Conservation (phyloP, 2,797 vertebrate species). For the Premnoplex brunnescens region DNA sequence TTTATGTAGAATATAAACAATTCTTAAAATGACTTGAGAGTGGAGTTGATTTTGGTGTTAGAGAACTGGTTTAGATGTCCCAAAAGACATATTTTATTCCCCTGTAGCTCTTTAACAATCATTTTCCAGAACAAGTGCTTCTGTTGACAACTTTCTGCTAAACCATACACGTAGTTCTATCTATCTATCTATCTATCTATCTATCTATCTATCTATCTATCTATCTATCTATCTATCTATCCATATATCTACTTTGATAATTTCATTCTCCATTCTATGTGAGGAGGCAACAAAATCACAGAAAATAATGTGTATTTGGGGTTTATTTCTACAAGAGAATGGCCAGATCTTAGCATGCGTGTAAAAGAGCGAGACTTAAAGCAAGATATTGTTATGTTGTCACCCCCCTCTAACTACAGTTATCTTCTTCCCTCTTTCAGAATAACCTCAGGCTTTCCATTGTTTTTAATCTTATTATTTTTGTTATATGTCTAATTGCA, state of each 20-base stretch:
- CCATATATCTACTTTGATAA: not conserved
- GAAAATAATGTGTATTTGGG: not conserved
- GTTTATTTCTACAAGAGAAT: not conserved
- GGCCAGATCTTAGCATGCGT: not conserved
- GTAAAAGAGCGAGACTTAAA: not conserved
- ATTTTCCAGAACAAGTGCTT: not conserved
- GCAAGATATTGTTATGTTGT: not conserved
- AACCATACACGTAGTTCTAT: not conserved
- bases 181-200: not conserved
- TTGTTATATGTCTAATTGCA: not conserved
- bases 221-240: not conserved
- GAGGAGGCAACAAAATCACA: not conserved
- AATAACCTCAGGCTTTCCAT: not conserved
- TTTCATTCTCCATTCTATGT: not conserved
- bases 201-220: no score
- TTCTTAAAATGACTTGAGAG: not conserved
- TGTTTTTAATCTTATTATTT: not conserved
- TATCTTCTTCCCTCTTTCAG: not conserved
- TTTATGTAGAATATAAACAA: not conserved
- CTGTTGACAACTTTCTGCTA: not conserved
- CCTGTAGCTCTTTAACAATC: not conserved
- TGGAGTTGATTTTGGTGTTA: not conserved
- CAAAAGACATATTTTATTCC: not conserved
- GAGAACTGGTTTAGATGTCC: not conserved
- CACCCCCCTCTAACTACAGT: not conserved